Conservation (phyloP, 37 sponge, comb jelly and placozoan genomes). For the Beroe forskalii region DNA sequence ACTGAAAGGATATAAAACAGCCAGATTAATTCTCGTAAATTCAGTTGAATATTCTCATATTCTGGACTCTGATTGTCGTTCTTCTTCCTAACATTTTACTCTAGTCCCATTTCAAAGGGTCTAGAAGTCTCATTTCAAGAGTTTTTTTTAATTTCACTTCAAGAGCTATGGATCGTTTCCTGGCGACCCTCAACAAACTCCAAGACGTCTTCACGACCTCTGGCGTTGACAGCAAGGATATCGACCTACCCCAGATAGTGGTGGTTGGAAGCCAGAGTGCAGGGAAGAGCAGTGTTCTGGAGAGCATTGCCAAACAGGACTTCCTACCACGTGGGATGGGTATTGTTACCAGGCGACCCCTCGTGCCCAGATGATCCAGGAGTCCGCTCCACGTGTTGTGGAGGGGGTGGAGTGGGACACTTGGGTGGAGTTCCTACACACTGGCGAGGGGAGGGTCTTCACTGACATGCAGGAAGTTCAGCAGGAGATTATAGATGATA, state of each 20-base stretch:
- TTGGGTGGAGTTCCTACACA: conserved; percentile 87
- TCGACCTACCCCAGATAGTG: conserved; percentile 97
- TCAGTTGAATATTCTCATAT: too few relatives aligned
- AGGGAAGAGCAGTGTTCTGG: conserved; percentile 95
- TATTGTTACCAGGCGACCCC: conserved; percentile 93
- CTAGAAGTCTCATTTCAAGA: too few relatives aligned
- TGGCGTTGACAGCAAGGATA: conserved; percentile 76
- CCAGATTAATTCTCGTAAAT: too few relatives aligned
- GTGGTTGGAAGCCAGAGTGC: conserved; percentile 85
- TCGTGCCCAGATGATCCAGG: conserved; percentile 85
- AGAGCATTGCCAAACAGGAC: conserved; percentile 88
- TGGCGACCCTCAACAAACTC: conserved; percentile 83
- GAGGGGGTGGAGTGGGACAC: conserved; percentile 70
- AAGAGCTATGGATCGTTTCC: conserved; percentile 48
- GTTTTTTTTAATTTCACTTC: too few relatives aligned
- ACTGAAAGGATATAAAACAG: too few relatives aligned
- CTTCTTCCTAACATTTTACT: too few relatives aligned
- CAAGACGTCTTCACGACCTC: conserved; percentile 97
- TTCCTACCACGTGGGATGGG: conserved; percentile 93
- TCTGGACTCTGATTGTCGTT: too few relatives aligned
- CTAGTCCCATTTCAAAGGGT: too few relatives aligned
- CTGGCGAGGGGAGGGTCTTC: conserved; percentile 66
- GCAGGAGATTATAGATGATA: conserved; percentile 1
- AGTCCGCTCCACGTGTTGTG: conserved; percentile 57
- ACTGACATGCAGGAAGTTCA: neutral